Evolutionary conservation across 2,888 invertebrate genomes (phyloP).

Genomic region (Drosophila nr. fundita): DNA sequence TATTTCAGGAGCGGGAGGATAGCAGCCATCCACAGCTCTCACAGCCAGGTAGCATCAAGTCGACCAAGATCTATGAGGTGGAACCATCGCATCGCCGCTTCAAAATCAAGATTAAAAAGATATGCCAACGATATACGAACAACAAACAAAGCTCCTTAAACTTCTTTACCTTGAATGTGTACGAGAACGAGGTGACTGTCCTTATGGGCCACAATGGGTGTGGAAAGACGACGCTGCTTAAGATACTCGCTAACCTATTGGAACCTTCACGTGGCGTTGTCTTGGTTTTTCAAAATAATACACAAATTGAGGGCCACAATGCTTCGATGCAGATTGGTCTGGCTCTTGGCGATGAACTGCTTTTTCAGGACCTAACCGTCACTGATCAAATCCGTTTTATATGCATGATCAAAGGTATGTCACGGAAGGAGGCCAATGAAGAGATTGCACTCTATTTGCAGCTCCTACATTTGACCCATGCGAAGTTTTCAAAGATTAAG

Average conservation of each 20-base stretch:
- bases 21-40: constrained; percentile 31
- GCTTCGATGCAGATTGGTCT: constrained; percentile 90
- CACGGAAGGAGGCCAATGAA: constrained; percentile 83
- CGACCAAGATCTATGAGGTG: constrained; percentile 84
- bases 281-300: constrained; percentile 89
- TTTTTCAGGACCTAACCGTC: constrained; percentile 88
- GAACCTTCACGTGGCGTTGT: constrained; percentile 89
- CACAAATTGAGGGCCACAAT: constrained; percentile 86
- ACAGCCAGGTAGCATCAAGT: constrained; percentile 42
- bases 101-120: constrained; percentile 81
- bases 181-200: constrained; percentile 88
- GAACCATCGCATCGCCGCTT: constrained; percentile 85
- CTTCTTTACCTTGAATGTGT: constrained; percentile 91
- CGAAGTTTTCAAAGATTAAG: constrained; percentile 87
- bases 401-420: constrained; percentile 88
- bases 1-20: constrained; percentile 32
- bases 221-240: constrained; percentile 96
- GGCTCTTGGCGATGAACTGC: constrained; percentile 91
- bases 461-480: constrained; percentile 85
- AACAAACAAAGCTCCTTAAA: constrained; percentile 87
- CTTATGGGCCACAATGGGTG: constrained; percentile 89
- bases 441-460: constrained; percentile 88
- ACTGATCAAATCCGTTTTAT: constrained; percentile 93
- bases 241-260: constrained; percentile 93
- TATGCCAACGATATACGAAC: constrained; percentile 90